Evolutionary conservation across 1,140 invertebrate genomes (phyloP).

Genomic region (Phymorhynchus buccinoides): DNA sequence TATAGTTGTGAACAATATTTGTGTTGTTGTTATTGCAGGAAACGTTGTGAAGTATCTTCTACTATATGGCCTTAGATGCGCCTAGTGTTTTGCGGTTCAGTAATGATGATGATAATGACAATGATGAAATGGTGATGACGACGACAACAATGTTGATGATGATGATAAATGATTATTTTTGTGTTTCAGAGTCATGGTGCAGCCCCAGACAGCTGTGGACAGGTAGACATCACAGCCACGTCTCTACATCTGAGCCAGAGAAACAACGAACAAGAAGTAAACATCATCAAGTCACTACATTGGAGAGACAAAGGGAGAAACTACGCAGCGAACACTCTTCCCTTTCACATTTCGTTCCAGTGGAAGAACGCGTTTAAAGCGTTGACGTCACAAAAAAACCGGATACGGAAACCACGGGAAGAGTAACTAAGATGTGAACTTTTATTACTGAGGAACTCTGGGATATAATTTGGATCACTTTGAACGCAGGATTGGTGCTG

Average conservation of each 20-base stretch:
- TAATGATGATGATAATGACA: no score
- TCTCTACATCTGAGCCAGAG: not conserved
- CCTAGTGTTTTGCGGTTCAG: not conserved
- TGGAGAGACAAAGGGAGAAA: not conserved
- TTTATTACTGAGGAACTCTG: not conserved
- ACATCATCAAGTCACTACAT: no score
- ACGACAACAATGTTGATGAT: not conserved
- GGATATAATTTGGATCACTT: not conserved
- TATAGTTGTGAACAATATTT: no score
- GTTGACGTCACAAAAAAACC: not conserved
- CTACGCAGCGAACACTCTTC: not conserved
- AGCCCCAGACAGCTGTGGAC: not conserved
- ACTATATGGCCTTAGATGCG: no score
- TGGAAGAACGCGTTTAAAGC: no score
- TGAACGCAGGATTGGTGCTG: slow-evolving; percentile 28
- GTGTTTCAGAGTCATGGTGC: not conserved
- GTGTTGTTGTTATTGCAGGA: no score
- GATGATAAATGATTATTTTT: not conserved
- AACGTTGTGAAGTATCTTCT: no score
- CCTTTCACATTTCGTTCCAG: not conserved
- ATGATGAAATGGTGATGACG: no score
- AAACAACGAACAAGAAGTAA: not conserved
- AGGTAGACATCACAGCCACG: no score
- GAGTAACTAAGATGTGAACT: no score
- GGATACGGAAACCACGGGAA: not conserved